Evolutionary conservation across 2,113 vertebrate species (phyloP).

Genomic region (Phaethon lepturus): DNA sequence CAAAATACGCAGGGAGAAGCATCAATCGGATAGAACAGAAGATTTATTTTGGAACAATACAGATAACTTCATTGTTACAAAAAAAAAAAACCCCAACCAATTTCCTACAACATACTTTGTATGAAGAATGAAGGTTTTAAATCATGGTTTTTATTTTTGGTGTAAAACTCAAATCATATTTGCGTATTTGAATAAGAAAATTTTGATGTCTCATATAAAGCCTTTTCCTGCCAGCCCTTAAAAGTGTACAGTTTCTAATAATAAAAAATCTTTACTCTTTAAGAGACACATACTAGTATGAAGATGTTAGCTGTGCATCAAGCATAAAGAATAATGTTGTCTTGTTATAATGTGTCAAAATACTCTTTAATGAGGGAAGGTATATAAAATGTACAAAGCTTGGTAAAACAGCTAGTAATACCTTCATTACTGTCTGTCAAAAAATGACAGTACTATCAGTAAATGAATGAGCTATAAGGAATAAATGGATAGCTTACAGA

Average conservation of each 20-base stretch:
- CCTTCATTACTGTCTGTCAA: conserved; percentile 64
- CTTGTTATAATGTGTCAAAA: conserved; percentile 35
- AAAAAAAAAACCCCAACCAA: background rate
- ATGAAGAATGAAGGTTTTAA: background rate
- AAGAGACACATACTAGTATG: background rate
- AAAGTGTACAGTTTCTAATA: background rate
- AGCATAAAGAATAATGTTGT: background rate
- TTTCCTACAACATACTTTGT: background rate
- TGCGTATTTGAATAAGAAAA: background rate
- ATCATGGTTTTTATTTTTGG: background rate
- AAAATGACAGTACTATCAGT: background rate
- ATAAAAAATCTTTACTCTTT: background rate
- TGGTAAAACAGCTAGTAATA: conserved; percentile 63
- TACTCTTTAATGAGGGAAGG: conserved; percentile 34
- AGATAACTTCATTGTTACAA: background rate
- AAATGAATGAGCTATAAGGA: conserved; percentile 63
- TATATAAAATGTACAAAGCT: conserved; percentile 47
- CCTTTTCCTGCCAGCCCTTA: background rate
- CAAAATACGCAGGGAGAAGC: background rate
- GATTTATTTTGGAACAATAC: background rate
- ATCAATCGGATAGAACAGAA: background rate
- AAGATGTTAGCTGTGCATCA: background rate
- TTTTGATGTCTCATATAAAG: background rate
- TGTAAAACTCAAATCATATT: background rate
- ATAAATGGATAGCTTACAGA: conserved; percentile 47